phyloP scores from a whole-genome alignment of 2,888 invertebrate species.

The Hetaerina titia region DNA sequence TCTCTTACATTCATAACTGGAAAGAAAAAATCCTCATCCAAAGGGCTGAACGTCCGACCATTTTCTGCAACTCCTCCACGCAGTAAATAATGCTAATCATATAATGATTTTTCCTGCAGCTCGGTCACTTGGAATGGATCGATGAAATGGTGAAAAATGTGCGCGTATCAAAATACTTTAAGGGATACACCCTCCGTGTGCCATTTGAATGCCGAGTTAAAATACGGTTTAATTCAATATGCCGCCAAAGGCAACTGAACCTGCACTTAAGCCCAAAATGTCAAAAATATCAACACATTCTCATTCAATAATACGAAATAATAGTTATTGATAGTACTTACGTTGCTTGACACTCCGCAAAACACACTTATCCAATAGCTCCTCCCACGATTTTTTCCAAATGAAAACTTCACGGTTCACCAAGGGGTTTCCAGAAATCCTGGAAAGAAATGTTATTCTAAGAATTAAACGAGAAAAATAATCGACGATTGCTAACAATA shows the following conservation, averaged over 20 bases:
- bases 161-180: background rate
- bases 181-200: background rate
- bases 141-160: too few species aligned
- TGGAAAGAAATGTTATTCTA: background rate
- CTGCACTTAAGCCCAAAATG: too few species aligned
- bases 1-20: conserved; percentile 3
- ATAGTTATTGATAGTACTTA: background rate
- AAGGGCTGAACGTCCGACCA: background rate
- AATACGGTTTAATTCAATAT: background rate
- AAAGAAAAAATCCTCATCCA: conserved; percentile 5
- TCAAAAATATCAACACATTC: too few species aligned
- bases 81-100: conserved; percentile 26
- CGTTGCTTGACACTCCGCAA: background rate
- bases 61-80: background rate
- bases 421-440: background rate
- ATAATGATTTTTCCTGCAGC: conserved; percentile 13
- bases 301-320: too few species aligned
- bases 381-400: background rate
- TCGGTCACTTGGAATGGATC: too few species aligned
- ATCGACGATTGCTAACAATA: too few species aligned
- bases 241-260: too few species aligned
- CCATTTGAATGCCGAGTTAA: background rate
- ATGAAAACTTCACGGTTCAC: background rate
- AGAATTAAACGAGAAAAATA: too few species aligned
- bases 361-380: background rate